Conservation (phyloP, 2,888 invertebrate species). For the Beris chalybata region DNA sequence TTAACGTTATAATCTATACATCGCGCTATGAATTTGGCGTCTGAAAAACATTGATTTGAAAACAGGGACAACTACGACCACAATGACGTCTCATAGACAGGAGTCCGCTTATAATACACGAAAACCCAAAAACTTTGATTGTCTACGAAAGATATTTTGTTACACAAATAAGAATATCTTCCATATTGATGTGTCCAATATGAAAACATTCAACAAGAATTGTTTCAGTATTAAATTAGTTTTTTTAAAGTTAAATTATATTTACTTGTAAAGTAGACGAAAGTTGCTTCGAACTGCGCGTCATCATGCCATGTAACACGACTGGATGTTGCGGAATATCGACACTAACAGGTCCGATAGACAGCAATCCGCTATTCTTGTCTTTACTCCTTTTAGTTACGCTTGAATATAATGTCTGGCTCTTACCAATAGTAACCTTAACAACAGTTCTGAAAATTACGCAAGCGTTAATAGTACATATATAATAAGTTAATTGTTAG, state of each 20-base stretch:
- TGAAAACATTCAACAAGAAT: too few species aligned
- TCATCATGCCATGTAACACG: conserved; percentile 97
- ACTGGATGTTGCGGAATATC: conserved; percentile 99
- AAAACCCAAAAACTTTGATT: too few species aligned
- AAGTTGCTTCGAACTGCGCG: conserved; percentile 87
- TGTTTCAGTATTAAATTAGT: too few species aligned
- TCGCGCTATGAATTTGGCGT: too few species aligned
- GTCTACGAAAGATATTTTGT: too few species aligned
- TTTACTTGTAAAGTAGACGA: conserved; percentile 85
- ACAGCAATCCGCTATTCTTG: conserved; percentile 78
- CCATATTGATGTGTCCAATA: too few species aligned
- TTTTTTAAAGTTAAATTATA: neutral
- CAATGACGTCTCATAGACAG: too few species aligned
- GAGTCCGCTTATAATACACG: too few species aligned
- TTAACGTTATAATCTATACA: too few species aligned
- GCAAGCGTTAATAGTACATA: neutral
- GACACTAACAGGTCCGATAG: conserved; percentile 86
- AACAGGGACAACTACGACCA: too few species aligned
- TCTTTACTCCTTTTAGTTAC: conserved; percentile 73
- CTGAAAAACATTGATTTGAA: too few species aligned
- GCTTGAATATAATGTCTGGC: conserved; percentile 89
- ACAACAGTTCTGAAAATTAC: conserved; percentile 76
- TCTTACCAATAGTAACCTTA: conserved; percentile 88
- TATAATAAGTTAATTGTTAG: conserved; percentile 22
- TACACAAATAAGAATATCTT: too few species aligned